Percentiles rank a stretch among this genome's conserved stretches.
phyloP scores from a whole-genome alignment of 2,113 vertebrate species.

The Oxyura jamaicensis region DNA sequence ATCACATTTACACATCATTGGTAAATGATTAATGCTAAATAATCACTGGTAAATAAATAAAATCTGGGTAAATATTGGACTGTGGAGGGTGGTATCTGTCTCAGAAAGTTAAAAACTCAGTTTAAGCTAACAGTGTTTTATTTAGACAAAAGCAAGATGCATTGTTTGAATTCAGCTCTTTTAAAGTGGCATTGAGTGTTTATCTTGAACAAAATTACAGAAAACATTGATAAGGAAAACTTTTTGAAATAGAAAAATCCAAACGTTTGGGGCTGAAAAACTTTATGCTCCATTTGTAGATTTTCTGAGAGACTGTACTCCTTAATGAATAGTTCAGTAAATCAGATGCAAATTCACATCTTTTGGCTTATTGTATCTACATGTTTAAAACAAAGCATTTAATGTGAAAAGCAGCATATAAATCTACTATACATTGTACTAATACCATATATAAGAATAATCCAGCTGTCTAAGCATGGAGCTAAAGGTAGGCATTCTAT shows the following conservation, averaged over 20 bases:
- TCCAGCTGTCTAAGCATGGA: fast-evolving
- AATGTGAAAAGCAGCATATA: background rate
- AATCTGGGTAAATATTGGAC: background rate
- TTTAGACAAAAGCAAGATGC: background rate
- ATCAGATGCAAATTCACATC: background rate
- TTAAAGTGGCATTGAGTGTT: background rate
- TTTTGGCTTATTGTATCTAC: background rate
- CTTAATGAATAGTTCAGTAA: background rate
- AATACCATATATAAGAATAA: background rate
- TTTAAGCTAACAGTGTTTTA: background rate
- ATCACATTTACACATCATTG: background rate
- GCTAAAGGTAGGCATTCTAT: background rate
- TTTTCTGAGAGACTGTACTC: background rate
- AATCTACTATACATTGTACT: background rate
- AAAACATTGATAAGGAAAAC: background rate
- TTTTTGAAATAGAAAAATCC: background rate
- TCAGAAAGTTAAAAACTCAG: background rate
- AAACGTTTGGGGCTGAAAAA: background rate
- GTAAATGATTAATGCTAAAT: background rate
- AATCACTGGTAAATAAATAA: too few relatives aligned
- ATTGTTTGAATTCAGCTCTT: background rate
- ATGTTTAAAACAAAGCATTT: background rate
- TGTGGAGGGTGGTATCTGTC: background rate
- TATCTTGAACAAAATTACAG: background rate
- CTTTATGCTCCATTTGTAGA: background rate